phyloP scores from a whole-genome alignment of 2,797 vertebrate species.

The Brotula barbata region DNA sequence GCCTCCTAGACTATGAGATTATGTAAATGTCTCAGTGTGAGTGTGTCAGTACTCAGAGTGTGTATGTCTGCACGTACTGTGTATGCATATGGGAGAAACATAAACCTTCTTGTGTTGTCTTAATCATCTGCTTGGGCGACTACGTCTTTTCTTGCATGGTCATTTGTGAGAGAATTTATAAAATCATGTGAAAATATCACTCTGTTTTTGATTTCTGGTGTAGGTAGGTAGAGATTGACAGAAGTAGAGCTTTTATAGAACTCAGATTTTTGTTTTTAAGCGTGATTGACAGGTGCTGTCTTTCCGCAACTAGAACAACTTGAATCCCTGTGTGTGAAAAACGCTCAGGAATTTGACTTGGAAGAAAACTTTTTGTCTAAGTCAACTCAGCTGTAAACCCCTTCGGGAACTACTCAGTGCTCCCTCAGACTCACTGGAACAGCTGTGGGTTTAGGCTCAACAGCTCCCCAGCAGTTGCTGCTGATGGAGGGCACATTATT shows the following conservation, averaged over 20 bases:
- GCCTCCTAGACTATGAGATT: slow-evolving; percentile 69
- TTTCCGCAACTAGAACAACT: slow-evolving; percentile 26
- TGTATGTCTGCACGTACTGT: slow-evolving; percentile 14
- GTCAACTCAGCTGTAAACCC: too few species aligned
- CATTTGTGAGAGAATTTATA: slow-evolving; percentile 10
- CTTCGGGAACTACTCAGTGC: slow-evolving; percentile 12
- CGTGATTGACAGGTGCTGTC: slow-evolving; percentile 42
- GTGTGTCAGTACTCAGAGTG: slow-evolving; percentile 30
- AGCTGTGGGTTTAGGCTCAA: slow-evolving; percentile 7
- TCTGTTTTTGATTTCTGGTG: background rate
- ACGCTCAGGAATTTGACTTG: slow-evolving; percentile 40
- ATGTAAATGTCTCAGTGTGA: slow-evolving; percentile 71
- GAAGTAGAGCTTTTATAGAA: slow-evolving; percentile 26
- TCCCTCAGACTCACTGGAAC: background rate
- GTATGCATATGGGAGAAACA: too few species aligned
- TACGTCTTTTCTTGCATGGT: slow-evolving; percentile 13
- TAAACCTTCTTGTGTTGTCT: too few species aligned
- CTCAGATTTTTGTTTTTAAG: slow-evolving; percentile 19
- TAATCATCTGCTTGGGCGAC: slow-evolving; percentile 30
- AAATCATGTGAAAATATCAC: background rate
- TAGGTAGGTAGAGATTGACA: background rate
- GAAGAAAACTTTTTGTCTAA: slow-evolving; percentile 17
- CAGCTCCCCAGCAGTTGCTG: background rate
- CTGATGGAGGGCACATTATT: background rate
- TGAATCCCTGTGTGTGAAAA: slow-evolving; percentile 32